These are phyloP conservation scores for Eupristina koningsbergeri DNA, from an alignment of 1,140 invertebrate genomes.

Conservation along the genomic window DNA sequence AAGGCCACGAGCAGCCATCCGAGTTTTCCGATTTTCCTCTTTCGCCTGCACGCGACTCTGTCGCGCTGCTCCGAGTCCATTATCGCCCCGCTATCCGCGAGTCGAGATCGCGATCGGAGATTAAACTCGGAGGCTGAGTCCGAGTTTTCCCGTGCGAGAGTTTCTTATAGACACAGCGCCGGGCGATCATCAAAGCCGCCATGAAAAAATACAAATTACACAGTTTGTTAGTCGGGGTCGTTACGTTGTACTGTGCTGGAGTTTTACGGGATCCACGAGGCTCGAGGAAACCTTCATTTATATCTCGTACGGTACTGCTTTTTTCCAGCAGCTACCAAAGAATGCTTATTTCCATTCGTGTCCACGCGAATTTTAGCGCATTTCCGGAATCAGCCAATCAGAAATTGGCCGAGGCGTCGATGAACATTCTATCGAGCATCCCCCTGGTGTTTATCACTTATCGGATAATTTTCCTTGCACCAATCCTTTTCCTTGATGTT, in stretches of 20 bases:
- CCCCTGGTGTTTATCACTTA: background rate
- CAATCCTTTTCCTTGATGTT: background rate
- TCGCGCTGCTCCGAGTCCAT: constrained; percentile 8
- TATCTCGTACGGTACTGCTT: background rate
- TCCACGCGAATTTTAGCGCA: background rate
- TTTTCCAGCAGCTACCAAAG: background rate
- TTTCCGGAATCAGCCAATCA: background rate
- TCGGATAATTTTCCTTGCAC: background rate
- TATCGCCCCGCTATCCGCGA: too few species aligned
- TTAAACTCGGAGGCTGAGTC: background rate
- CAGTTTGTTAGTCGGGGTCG: constrained; percentile 26
- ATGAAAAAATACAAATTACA: constrained; percentile 24
- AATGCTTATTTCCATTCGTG: background rate
- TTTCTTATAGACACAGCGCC: background rate
- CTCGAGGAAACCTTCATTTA: background rate
- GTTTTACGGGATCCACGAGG: too few species aligned
- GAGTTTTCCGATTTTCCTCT: constrained; percentile 12
- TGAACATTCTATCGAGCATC: background rate
- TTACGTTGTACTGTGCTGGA: background rate
- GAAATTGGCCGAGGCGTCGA: background rate
- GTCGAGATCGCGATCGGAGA: constrained; percentile 20
- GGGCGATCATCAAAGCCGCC: background rate
- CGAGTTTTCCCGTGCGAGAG: background rate
- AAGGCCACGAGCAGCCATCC: background rate
- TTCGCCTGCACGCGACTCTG: constrained; percentile 5